A percentile compares a stretch with the other conserved stretches of the same genome.
phyloP scores from a whole-genome alignment of 92 coral and sea anemone species.

The Zoanthus gigantus region DNA sequence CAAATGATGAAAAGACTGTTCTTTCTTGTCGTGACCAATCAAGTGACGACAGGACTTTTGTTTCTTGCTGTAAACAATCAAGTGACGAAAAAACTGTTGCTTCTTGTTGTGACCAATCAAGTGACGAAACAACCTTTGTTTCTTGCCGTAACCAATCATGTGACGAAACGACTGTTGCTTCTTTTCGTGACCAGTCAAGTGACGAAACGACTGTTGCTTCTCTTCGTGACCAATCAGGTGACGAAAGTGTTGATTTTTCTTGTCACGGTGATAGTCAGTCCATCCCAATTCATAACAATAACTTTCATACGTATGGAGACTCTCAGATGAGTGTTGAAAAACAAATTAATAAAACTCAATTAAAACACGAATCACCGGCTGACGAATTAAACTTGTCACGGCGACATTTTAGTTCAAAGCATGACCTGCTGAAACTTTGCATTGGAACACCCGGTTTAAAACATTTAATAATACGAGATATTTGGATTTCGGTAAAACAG shows the following conservation, averaged over 20 bases:
- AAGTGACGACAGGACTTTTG: background rate
- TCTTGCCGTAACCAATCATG: background rate
- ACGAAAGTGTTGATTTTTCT: background rate
- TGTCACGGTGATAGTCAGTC: background rate
- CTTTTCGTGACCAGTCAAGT: background rate
- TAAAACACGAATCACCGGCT: background rate
- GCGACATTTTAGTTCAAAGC: constrained; percentile 4
- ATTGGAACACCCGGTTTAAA: constrained; percentile 17
- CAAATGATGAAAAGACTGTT: too few species aligned
- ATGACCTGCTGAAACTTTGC: constrained; percentile 27
- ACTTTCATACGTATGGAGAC: background rate
- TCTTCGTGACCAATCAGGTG: background rate
- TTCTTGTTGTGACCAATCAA: background rate
- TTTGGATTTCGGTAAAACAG: constrained; percentile 25
- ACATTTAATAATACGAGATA: constrained; percentile 18
- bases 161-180: background rate
- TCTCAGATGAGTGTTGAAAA: background rate
- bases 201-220: background rate
- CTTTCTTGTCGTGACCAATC: background rate
- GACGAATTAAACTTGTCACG: constrained; percentile 24
- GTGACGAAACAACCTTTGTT: background rate
- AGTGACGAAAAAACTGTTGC: background rate
- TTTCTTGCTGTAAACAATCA: background rate
- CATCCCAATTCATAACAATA: background rate
- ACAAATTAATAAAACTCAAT: background rate